Evolutionary conservation across 2,113 vertebrate species (phyloP).

Genomic region (Urocolius indicus): DNA sequence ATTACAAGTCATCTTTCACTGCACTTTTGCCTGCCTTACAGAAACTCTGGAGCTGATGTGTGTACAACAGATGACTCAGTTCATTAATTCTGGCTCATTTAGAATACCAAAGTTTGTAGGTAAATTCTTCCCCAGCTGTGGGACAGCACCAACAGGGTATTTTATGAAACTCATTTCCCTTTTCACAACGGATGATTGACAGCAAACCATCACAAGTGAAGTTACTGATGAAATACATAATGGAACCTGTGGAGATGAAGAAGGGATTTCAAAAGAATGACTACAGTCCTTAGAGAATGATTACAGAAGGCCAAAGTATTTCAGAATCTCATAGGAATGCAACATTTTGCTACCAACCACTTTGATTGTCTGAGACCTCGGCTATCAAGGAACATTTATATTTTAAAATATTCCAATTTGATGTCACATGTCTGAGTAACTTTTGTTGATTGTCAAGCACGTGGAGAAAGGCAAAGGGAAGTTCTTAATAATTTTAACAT

Average conservation of each 20-base stretch:
- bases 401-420: constrained; percentile 14
- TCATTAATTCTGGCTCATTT: not conserved
- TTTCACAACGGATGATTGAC: constrained; percentile 13
- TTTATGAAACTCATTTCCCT: not conserved
- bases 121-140: not conserved
- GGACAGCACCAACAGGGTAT: not conserved
- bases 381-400: not conserved
- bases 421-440: not conserved
- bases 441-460: not conserved
- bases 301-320: not conserved
- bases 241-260: not conserved
- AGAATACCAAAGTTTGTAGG: not conserved
- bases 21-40: not conserved
- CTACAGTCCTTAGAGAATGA: not conserved
- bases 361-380: not conserved
- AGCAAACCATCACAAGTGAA: not conserved
- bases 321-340: not conserved
- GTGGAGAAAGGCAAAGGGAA: not conserved
- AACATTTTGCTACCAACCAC: not conserved
- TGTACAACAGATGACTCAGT: not conserved
- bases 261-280: not conserved
- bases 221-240: constrained; percentile 37
- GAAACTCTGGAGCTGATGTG: not conserved
- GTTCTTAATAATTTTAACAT: not conserved
- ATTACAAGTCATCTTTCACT: not conserved